phyloP scores from a whole-genome alignment of 1,140 invertebrate genomes.

The Drosophila lini region DNA sequence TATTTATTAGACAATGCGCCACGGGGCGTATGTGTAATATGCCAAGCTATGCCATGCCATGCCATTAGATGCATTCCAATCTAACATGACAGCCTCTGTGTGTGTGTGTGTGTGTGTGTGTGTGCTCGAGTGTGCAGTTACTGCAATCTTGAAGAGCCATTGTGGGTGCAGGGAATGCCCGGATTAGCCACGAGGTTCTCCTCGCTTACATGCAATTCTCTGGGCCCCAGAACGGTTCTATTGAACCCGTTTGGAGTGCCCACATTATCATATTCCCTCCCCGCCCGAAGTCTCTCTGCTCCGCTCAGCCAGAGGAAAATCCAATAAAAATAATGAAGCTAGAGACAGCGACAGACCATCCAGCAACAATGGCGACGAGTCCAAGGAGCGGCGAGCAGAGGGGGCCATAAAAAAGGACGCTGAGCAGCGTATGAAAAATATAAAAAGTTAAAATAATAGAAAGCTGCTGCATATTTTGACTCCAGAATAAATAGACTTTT shows the following conservation, averaged over 20 bases:
- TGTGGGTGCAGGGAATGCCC: constrained; percentile 38
- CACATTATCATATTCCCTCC: constrained; percentile 71
- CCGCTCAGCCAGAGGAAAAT: constrained; percentile 37
- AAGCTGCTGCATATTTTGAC: constrained; percentile 75
- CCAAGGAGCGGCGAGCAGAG: constrained; percentile 10
- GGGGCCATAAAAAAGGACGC: constrained; percentile 64
- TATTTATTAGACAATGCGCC: constrained; percentile 78
- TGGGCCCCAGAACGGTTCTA: constrained; percentile 64
- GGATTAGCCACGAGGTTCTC: constrained; percentile 45
- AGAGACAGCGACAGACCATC: constrained; percentile 33
- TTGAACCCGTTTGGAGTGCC: constrained; percentile 67
- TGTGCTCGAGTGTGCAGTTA: constrained; percentile 12
- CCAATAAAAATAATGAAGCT: constrained; percentile 79
- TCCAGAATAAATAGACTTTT: constrained; percentile 69
- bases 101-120: constrained; percentile 1
- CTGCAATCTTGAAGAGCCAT: constrained; percentile 22
- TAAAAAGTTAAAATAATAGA: constrained; percentile 77
- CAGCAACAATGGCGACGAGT: constrained; percentile 51
- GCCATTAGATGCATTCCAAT: constrained; percentile 75
- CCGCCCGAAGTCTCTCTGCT: background rate
- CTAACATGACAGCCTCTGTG: constrained; percentile 56
- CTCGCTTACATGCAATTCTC: constrained; percentile 13
- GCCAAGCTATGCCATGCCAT: constrained; percentile 45
- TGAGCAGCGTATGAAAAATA: constrained; percentile 32
- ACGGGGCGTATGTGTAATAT: constrained; percentile 81